Evolutionary conservation across 2,888 invertebrate genomes (phyloP).

Genomic region (Nephrocerus scutellatus): DNA sequence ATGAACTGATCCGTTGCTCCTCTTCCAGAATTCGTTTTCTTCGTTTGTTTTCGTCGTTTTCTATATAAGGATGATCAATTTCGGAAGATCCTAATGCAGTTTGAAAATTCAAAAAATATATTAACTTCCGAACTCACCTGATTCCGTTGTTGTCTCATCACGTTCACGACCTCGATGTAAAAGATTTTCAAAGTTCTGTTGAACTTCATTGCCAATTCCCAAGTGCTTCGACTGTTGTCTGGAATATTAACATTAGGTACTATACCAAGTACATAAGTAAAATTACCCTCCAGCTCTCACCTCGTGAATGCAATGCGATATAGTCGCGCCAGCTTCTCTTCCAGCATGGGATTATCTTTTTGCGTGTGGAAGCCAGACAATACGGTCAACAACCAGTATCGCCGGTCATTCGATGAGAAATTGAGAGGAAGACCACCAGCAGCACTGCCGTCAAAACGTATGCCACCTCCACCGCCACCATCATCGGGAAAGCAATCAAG

Average conservation of each 20-base stretch:
- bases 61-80: too few relatives aligned
- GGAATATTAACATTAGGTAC: conserved; percentile 21
- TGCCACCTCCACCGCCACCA: conserved; percentile 27
- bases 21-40: too few relatives aligned
- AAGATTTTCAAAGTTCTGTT: conserved; percentile 36
- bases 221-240: conserved; percentile 77
- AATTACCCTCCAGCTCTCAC: conserved; percentile 39
- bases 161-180: too few relatives aligned
- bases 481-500: conserved; percentile 40
- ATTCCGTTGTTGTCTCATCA: too few relatives aligned
- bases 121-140: too few relatives aligned
- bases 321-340: conserved; percentile 65
- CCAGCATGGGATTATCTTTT: conserved; percentile 59
- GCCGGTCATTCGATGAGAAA: conserved; percentile 53
- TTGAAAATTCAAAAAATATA: too few relatives aligned
- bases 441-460: conserved; percentile 32
- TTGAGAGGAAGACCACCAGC: conserved; percentile 37
- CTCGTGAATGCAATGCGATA: conserved; percentile 76
- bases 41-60: too few relatives aligned
- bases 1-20: too few relatives aligned
- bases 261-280: neutral
- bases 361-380: conserved; percentile 52
- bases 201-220: conserved; percentile 52
- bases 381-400: conserved; percentile 78
- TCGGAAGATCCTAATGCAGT: too few relatives aligned